A percentile compares a stretch with the other conserved stretches of the same genome.
These are phyloP conservation scores for Meda fulgida DNA, from an alignment of 2,797 vertebrate species.

Conservation along the genomic window DNA sequence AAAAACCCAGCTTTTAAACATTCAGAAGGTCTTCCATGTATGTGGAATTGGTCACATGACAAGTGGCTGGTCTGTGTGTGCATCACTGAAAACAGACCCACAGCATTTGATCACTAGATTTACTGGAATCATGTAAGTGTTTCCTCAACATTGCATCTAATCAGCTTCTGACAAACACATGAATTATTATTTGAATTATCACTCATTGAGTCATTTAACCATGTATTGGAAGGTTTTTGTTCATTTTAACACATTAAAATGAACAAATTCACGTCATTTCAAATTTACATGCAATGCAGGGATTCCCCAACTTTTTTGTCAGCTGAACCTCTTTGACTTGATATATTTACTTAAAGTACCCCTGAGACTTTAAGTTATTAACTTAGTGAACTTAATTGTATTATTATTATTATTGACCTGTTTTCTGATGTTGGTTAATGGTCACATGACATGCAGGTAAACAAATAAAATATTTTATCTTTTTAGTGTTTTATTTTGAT, in stretches of 20 bases:
- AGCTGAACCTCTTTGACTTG: too few relatives aligned
- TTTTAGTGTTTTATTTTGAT: background rate
- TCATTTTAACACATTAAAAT: background rate
- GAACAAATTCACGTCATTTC: background rate
- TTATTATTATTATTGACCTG: too few relatives aligned
- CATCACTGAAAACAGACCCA: background rate
- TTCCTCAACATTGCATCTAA: background rate
- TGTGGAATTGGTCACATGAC: background rate
- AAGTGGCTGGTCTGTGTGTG: background rate
- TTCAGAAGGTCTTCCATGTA: background rate
- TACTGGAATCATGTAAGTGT: background rate
- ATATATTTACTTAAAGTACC: too few relatives aligned
- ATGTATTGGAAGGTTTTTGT: background rate
- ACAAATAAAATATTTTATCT: background rate
- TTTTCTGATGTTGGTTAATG: background rate
- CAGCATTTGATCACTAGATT: background rate
- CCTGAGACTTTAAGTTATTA: too few relatives aligned
- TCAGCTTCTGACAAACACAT: background rate
- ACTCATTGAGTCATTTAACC: background rate
- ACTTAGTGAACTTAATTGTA: too few relatives aligned
- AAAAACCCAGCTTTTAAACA: background rate
- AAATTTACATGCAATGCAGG: background rate
- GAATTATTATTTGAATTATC: background rate
- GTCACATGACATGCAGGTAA: conserved; percentile 6
- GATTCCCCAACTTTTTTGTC: background rate